Base-by-base conservation (phyloP, 2,888 invertebrate genomes). In the Zygogramma bicolorata region DNA sequence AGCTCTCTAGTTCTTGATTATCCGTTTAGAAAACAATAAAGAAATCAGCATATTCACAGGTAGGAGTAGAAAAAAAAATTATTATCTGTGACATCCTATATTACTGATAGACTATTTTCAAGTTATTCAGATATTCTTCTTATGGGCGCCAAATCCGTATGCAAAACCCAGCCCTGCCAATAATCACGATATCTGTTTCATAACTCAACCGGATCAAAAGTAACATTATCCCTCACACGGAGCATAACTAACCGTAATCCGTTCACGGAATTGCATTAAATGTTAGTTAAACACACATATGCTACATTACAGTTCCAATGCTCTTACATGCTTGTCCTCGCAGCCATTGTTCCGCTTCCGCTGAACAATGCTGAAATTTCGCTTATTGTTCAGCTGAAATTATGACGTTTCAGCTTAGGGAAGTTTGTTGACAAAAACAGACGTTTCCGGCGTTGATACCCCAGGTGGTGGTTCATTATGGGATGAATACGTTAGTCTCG, bases 331-430 rank as follows among this genome's bases (percentile, higher is more conserved):
- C 70, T 27, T 65, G 63, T 75, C 53, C 71, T 73, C 76, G 4
- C 66, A 72, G 49, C 74, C 71, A 78, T 79, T 78, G 79, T 81
- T 81, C 58, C 76, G 81, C 80, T 81, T 81, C 80, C 73, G 75
- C 75, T 79, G 79, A 76, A 84, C 83, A 84, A 84, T 82, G 80
- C 80, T 79, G 81, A 80, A 81, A 80, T 81, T 82, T 81, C 80
- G 80, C 80, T 80, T 80, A 82, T 82, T 84, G 82, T 83, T 81
- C 80, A 66, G 75, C 69, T 74, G 81, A 82, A 83, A 82, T 83
- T 81, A 84, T 82, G 82, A 83, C 82, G 81, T 81, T 82, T 81
- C 78, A 82, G 78, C 84, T 80, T 80, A 81, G 79, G 82, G 79
- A 74, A 73, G 75, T 77, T 77, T 74, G 76, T 75, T 69, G 70